Conservation (phyloP, 2,888 invertebrate species). For the Torymus tubicola region DNA sequence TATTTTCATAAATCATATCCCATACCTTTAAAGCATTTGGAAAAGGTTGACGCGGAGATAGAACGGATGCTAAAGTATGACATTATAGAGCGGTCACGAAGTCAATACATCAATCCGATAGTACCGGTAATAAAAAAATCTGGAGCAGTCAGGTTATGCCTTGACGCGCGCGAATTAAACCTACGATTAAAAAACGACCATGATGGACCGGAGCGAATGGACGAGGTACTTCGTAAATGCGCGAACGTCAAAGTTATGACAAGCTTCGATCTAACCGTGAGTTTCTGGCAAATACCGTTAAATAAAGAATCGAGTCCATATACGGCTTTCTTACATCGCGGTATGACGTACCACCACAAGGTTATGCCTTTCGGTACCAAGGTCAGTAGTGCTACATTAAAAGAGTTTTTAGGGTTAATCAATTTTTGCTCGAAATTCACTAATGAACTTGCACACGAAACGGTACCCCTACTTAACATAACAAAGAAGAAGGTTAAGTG, state of each 20-base stretch:
- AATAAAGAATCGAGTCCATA: no score
- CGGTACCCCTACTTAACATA: no score
- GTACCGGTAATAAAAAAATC: not conserved
- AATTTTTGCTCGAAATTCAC: no score
- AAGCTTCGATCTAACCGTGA: no score
- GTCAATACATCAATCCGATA: not conserved
- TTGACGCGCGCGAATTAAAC: not conserved
- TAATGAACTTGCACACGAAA: no score
- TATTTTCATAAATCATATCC: not conserved
- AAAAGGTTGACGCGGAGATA: not conserved
- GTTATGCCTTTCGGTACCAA: no score
- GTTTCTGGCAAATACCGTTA: no score
- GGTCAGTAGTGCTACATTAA: no score
- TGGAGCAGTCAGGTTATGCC: not conserved
- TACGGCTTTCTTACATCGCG: no score
- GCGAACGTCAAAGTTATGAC: not conserved
- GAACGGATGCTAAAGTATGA: not conserved
- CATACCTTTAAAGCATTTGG: not conserved
- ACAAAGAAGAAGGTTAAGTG: no score
- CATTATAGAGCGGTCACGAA: not conserved
- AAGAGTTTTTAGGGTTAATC: no score
- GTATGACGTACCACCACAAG: no score
- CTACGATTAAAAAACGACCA: not conserved
- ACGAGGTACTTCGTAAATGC: not conserved
- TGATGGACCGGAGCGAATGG: not conserved